Conservation (phyloP, 2,797 vertebrate genomes). For the Scomberomorus guttatus region DNA sequence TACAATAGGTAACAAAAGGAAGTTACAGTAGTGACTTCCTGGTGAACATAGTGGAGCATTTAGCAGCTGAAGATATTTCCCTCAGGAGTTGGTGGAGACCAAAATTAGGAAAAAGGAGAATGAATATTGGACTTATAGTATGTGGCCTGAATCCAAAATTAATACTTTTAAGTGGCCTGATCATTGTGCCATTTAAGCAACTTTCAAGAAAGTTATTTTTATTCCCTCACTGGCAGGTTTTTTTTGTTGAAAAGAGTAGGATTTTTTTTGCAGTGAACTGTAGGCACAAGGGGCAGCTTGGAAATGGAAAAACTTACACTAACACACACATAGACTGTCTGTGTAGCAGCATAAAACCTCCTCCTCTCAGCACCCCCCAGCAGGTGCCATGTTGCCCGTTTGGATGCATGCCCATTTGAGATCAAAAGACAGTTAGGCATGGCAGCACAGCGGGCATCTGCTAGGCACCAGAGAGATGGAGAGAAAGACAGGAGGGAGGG, state of each 20-base stretch:
- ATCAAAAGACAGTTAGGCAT: conserved; percentile 39
- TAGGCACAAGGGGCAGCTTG: neutral
- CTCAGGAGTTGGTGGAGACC: no score
- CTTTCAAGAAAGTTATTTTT: neutral
- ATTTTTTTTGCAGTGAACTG: neutral
- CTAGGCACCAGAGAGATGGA: conserved; percentile 25
- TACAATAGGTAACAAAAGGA: no score
- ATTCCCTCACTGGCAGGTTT: no score
- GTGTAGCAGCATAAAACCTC: conserved; percentile 3
- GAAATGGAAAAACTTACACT: conserved; percentile 3
- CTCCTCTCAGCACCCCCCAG: conserved; percentile 13
- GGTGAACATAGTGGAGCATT: no score
- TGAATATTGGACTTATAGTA: no score
- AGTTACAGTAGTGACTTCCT: no score
- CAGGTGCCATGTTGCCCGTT: conserved; percentile 41
- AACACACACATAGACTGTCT: conserved; percentile 1
- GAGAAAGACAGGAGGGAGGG: neutral
- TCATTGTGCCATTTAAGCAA: no score
- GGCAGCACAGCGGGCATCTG: conserved; percentile 25
- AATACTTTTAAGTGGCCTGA: no score
- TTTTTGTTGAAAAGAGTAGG: neutral
- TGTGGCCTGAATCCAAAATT: no score
- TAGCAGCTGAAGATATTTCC: no score
- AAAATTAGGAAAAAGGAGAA: no score
- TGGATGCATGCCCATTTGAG: conserved; percentile 25